Base-by-base conservation (phyloP, 2,888 invertebrate genomes). In the Pediacus dermestoides region DNA sequence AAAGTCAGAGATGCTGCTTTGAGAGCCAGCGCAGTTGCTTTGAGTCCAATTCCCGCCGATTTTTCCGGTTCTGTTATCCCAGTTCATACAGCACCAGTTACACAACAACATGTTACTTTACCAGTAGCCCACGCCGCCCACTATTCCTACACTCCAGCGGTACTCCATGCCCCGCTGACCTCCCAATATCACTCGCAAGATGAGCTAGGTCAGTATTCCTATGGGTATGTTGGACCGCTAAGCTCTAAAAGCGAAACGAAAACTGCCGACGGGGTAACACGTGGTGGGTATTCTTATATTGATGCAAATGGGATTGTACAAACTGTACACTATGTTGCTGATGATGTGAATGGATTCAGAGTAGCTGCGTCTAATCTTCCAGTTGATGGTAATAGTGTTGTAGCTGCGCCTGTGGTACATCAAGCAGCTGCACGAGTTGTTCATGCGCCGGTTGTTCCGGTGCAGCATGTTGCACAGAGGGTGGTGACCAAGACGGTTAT, bases 221-320 rank as follows among this genome's bases (percentile, higher is more conserved):
- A 77, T 58, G 81, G 81, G 14, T 82, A 82, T 62, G 67, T 76
- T 8, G 79, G 78, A 48, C 80, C 80, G 37, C 74, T 77, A 32
- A 78, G 80, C 50, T 73, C 81, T 46, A 81, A 81, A 60, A 72
- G 75, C 14, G 83, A 83, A 64, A 70, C 75, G 1, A 74, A 76
- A 40, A 69, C 74, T 2, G 68, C 75, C 38, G 78, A 80, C 55
- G 81, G 81, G 8, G 73, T 77, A 9, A 79, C 78, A 2, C 72
- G 75, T 40, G 82, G 82, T 30, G 78, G 77, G 26, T 84, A 83
- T 60, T 80, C 81, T 22, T 84, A 82, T 60, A 74, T 83, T 37
- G 83, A 84, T 60, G 79, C 78, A 9, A 73, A 80, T 57, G 81
- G 81, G 2, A 68, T 77, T 37, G 62, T 80, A 6, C 82, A 82